phyloP scores from a whole-genome alignment of 2,797 vertebrate genomes.

The Esox masquinongy region DNA sequence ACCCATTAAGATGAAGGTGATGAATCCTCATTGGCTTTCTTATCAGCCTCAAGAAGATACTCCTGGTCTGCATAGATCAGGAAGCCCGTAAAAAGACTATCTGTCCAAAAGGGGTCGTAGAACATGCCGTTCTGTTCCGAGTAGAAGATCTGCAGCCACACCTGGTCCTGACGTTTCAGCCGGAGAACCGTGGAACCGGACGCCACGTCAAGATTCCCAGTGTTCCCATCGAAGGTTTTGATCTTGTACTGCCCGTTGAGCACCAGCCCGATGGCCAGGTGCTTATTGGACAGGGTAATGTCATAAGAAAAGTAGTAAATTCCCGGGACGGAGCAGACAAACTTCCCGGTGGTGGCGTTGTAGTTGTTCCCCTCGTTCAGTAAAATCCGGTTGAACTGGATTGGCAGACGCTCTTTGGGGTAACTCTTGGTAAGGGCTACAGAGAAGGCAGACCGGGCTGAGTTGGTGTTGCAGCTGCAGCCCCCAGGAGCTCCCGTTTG shows the following conservation, averaged over 20 bases:
- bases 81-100: conserved; percentile 96
- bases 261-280: conserved; percentile 93
- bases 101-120: conserved; percentile 96
- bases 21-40: conserved; percentile 53
- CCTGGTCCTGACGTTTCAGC: conserved; percentile 85
- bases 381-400: conserved; percentile 92
- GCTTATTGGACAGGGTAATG: conserved; percentile 94
- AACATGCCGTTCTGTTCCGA: conserved; percentile 96
- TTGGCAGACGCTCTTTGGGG: conserved; percentile 89
- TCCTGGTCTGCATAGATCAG: conserved; percentile 91
- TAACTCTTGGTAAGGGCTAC: conserved; percentile 94
- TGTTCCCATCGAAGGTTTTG: conserved; percentile 96
- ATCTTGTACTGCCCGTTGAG: conserved; percentile 96
- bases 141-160: conserved; percentile 98
- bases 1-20: conserved; percentile 51
- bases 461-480: conserved; percentile 80
- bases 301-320: conserved; percentile 97
- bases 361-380: conserved; percentile 94
- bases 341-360: conserved; percentile 90
- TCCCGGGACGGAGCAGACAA: conserved; percentile 87
- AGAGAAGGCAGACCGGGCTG: conserved; percentile 89
- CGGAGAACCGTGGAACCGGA: conserved; percentile 92
- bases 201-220: conserved; percentile 93
- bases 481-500: conserved; percentile 81
- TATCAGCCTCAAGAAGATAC: conserved; percentile 77